Percentiles rank a stretch among this genome's conserved stretches.
Evolutionary conservation across 2,113 vertebrate genomes (phyloP).

Genomic region (Pluvianellus socialis): DNA sequence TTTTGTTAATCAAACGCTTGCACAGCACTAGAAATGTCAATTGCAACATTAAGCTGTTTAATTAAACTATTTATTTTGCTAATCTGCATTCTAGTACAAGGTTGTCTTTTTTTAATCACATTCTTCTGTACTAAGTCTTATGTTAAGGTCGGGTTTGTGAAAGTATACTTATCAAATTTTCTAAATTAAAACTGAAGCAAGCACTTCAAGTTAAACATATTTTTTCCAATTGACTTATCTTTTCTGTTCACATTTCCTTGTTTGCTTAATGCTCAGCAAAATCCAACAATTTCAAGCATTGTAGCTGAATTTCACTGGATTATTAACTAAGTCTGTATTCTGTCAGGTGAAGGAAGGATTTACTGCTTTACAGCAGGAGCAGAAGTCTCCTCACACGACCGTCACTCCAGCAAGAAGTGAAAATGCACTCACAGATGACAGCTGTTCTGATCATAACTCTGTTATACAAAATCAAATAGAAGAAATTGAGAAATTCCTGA

Average conservation of each 20-base stretch:
- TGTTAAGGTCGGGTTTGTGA: not conserved
- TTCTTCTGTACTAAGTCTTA: not conserved
- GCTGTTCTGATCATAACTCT: not conserved
- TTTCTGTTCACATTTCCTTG: not conserved
- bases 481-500: conserved; percentile 63
- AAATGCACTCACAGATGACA: not conserved
- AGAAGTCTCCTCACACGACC: not conserved
- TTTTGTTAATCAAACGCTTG: conserved; percentile 45
- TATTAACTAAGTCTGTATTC: not conserved
- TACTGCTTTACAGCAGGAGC: not conserved
- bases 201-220: not conserved
- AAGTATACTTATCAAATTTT: not conserved
- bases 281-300: not conserved
- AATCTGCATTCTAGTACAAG: not conserved
- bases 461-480: conserved; percentile 41
- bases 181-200: not conserved
- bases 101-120: not conserved
- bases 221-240: not conserved
- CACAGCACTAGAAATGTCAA: conserved; percentile 29
- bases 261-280: not conserved
- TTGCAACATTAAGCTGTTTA: conserved; percentile 52
- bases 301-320: not conserved
- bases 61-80: conserved; percentile 48
- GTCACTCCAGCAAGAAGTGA: not conserved
- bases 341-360: conserved; percentile 56